These are phyloP conservation scores for Grammomys dolichurus DNA, from an alignment of 2,113 vertebrate species.

Conservation along the genomic window DNA sequence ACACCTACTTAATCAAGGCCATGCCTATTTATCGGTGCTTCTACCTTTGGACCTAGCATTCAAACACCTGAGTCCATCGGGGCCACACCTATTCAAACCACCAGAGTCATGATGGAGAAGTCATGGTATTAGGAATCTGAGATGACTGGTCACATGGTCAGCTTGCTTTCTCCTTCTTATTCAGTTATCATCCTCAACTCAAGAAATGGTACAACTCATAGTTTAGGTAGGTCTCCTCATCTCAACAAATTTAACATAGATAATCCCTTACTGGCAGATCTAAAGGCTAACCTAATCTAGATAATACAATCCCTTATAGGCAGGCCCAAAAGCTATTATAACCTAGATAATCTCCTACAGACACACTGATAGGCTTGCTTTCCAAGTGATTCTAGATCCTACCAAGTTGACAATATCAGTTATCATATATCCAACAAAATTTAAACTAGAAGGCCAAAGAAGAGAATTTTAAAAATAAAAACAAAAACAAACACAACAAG, in stretches of 20 bases:
- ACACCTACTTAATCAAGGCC: too few species aligned
- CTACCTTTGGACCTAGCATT: too few species aligned
- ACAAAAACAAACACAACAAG: background rate
- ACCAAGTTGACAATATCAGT: background rate
- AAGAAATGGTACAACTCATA: background rate
- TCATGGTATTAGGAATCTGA: background rate
- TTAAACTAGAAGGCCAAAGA: background rate
- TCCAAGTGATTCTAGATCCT: background rate
- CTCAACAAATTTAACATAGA: background rate
- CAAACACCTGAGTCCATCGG: too few species aligned
- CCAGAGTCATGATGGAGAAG: background rate
- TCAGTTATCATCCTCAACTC: background rate
- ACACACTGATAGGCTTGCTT: background rate
- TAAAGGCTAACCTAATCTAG: background rate
- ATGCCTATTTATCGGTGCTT: too few species aligned
- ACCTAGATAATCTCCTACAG: background rate
- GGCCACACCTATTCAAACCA: too few species aligned
- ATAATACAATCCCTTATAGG: background rate
- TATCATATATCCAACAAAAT: background rate
- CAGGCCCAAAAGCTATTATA: background rate
- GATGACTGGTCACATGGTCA: background rate
- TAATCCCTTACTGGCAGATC: background rate
- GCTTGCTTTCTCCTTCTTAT: background rate
- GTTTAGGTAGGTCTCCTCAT: background rate
- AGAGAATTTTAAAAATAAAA: background rate